Percentiles rank a stretch among this genome's conserved stretches.
Evolutionary conservation across 2,888 invertebrate genomes (phyloP).

Genomic region (Himalopsyche tibetana): DNA sequence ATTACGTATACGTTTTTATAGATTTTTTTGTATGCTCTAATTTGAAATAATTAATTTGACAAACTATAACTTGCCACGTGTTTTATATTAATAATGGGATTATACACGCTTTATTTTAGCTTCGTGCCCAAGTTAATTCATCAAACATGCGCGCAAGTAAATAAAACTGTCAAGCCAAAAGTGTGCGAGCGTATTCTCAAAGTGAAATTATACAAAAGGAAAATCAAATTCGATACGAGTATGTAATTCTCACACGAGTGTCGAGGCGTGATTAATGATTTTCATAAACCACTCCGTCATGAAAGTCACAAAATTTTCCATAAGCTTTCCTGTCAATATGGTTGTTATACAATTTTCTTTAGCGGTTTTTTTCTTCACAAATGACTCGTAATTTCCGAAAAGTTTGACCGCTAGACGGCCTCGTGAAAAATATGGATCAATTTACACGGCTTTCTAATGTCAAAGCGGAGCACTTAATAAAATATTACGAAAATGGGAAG

Average conservation of each 20-base stretch:
- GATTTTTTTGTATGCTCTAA: too few relatives aligned
- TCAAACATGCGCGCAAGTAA: neutral
- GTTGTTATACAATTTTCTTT: conserved; percentile 5
- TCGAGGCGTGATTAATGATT: neutral
- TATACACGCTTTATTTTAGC: neutral
- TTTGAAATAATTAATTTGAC: neutral
- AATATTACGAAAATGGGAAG: neutral
- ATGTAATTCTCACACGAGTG: neutral
- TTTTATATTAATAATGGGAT: neutral
- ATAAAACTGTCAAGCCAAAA: conserved; percentile 22
- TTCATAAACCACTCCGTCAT: conserved; percentile 4
- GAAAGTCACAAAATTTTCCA: conserved; percentile 17
- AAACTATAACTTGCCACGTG: neutral
- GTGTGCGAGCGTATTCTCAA: neutral
- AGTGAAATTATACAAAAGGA: neutral
- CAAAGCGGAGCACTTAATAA: neutral
- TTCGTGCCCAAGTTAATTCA: conserved; percentile 13
- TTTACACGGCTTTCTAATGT: neutral
- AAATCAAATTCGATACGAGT: conserved; percentile 2
- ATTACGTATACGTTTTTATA: too few relatives aligned
- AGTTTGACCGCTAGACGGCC: conserved; percentile 22
- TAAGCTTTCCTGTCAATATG: conserved; percentile 3
- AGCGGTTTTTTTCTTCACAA: neutral
- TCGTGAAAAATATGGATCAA: neutral
- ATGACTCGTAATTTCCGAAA: conserved; percentile 11